A percentile compares a stretch with the other conserved stretches of the same genome.
Conservation (phyloP, 2,888 invertebrate species). For the Habroteleia sp. region DNA sequence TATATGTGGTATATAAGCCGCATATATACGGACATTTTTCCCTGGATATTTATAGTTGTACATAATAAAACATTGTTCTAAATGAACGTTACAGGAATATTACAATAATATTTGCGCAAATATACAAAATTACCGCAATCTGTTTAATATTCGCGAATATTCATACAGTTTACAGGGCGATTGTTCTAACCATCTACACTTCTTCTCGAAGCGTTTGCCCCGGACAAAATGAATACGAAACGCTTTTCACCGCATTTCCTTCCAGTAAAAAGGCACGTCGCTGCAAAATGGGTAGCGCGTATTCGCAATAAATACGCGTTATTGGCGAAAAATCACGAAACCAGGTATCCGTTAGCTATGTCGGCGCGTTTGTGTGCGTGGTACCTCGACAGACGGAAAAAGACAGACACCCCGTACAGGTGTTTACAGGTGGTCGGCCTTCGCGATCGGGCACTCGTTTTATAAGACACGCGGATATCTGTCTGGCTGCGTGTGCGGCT, state of each 20-base stretch:
- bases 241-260: neutral
- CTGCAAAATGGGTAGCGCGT: slow-evolving; percentile 5
- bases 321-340: slow-evolving; percentile 27
- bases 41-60: no score
- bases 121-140: no score
- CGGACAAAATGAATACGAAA: no score
- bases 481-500: slow-evolving; percentile 5
- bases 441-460: slow-evolving; percentile 48
- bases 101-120: no score
- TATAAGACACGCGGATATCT: slow-evolving; percentile 42
- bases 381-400: slow-evolving; percentile 12
- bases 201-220: no score
- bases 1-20: no score
- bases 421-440: slow-evolving; percentile 60
- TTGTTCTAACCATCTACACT: no score
- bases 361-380: slow-evolving; percentile 1
- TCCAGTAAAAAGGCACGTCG: slow-evolving; percentile 9
- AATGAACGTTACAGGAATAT: no score
- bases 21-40: no score
- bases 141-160: no score
- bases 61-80: no score
- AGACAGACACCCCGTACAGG: slow-evolving; percentile 49
- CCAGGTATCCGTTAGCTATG: slow-evolving; percentile 36
- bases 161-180: no score
- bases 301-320: slow-evolving; percentile 21